These are phyloP conservation scores for Habropoda laboriosa DNA, from an alignment of 1,140 invertebrate genomes.

Conservation along the genomic window DNA sequence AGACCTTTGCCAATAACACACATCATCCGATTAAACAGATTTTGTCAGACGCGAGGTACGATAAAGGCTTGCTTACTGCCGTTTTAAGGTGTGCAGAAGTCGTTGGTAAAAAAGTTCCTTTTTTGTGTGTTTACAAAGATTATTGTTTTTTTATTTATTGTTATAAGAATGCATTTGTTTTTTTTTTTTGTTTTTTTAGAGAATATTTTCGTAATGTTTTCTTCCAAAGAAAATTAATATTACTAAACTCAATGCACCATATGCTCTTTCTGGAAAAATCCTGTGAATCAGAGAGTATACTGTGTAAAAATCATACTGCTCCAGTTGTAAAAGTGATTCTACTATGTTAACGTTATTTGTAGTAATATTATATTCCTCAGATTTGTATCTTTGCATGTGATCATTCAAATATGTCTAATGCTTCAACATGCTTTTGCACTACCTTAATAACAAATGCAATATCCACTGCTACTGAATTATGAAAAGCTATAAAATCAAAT, in stretches of 20 bases:
- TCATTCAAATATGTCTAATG: slow-evolving; percentile 46
- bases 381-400: slow-evolving; percentile 49
- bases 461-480: slow-evolving; percentile 32
- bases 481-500: slow-evolving; percentile 58
- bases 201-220: slow-evolving; percentile 36
- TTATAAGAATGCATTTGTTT: slow-evolving; percentile 27
- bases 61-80: slow-evolving; percentile 69
- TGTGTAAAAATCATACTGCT: slow-evolving; percentile 37
- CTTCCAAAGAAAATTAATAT: slow-evolving; percentile 30
- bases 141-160: slow-evolving; percentile 39
- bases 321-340: slow-evolving; percentile 45
- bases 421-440: slow-evolving; percentile 61
- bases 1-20: slow-evolving; percentile 41
- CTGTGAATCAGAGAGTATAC: slow-evolving; percentile 47
- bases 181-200: slow-evolving; percentile 24
- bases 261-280: slow-evolving; percentile 61
- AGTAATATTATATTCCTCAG: slow-evolving; percentile 25
- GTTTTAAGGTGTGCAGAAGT: slow-evolving; percentile 70
- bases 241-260: neutral
- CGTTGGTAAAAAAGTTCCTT: slow-evolving; percentile 62
- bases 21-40: slow-evolving; percentile 38
- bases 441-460: slow-evolving; percentile 57
- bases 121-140: slow-evolving; percentile 41
- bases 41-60: slow-evolving; percentile 25
- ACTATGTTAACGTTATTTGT: slow-evolving; percentile 42